phyloP scores from a whole-genome alignment of 1,140 invertebrate species.

The Ruditapes philippinarum region DNA sequence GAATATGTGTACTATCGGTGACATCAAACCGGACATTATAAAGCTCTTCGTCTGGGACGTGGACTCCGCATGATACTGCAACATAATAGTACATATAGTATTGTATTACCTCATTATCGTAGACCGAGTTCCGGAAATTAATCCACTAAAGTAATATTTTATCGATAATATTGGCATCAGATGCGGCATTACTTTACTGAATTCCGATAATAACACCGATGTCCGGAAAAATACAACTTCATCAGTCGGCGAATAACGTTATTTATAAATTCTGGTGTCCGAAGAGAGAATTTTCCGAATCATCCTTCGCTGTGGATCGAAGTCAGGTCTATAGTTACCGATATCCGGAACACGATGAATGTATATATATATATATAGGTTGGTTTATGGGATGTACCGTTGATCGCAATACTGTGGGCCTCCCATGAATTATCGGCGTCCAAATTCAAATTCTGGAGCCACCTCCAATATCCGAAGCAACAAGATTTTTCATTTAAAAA shows the following conservation, averaged over 20 bases:
- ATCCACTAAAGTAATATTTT: too few species aligned
- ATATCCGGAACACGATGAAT: neutral
- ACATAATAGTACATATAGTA: too few species aligned
- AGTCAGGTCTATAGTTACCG: neutral
- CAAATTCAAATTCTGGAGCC: neutral
- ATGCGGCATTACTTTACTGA: too few species aligned
- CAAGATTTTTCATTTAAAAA: neutral
- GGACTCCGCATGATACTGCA: too few species aligned
- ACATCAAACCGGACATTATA: neutral
- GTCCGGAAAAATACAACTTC: neutral
- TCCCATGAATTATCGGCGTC: neutral
- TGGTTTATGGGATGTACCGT: neutral
- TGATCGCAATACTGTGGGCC: neutral
- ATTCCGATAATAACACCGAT: neutral
- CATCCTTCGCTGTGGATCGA: neutral
- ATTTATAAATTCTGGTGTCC: too few species aligned
- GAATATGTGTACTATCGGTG: neutral
- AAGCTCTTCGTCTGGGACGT: too few species aligned
- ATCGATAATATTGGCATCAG: too few species aligned
- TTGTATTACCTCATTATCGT: too few species aligned
- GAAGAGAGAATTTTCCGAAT: neutral
- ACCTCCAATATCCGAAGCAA: neutral
- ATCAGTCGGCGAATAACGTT: neutral
- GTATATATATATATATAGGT: neutral
- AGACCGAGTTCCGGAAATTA: neutral